Percentiles rank a stretch among this genome's conserved stretches.
phyloP scores from a whole-genome alignment of 2,797 vertebrate genomes.

The Ambastaia sidthimunki region DNA sequence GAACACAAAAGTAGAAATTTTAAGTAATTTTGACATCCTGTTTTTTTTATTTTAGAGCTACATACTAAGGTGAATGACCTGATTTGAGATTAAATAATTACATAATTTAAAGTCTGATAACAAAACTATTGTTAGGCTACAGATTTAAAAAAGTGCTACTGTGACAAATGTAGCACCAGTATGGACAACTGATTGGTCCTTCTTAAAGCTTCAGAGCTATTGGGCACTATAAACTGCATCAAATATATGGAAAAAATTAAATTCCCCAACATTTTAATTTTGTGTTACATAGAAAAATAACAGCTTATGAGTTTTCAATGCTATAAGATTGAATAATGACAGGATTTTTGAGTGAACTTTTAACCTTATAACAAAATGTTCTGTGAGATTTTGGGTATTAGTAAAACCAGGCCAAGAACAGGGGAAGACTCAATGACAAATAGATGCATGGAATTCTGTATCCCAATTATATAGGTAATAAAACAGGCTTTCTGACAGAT shows the following conservation, averaged over 20 bases:
- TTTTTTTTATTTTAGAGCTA: neutral
- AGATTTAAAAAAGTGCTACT: neutral
- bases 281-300: too few species aligned
- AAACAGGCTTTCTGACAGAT: neutral
- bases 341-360: neutral
- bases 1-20: too few species aligned
- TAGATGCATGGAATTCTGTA: neutral
- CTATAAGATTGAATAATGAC: too few species aligned
- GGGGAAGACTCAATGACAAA: neutral
- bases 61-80: neutral
- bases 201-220: neutral
- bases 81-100: neutral
- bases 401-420: too few species aligned
- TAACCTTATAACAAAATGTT: neutral
- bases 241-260: too few species aligned
- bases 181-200: too few species aligned
- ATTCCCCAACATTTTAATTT: too few species aligned
- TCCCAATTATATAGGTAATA: neutral
- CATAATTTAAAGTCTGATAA: neutral
- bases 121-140: neutral
- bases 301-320: too few species aligned
- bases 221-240: too few species aligned
- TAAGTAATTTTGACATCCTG: too few species aligned
- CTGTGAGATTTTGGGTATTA: neutral
- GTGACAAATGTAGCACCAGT: too few species aligned